Evolutionary conservation across 2,888 invertebrate genomes (phyloP), one percentile per base, ranked within the genome.

Genomic region (Orthosia gracilis): DNA sequence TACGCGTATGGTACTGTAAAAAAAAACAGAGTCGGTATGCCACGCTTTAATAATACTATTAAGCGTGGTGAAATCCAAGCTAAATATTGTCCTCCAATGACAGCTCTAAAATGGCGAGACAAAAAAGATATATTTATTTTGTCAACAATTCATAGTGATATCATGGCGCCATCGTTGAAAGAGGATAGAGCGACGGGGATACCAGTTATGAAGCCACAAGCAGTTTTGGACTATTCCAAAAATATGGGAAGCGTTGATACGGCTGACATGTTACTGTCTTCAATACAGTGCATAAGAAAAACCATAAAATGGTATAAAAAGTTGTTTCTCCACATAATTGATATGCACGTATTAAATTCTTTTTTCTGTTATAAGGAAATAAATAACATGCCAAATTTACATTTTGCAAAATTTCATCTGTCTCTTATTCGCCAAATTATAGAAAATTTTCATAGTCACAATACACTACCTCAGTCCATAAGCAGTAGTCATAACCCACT

Each of bases 91-190:
- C 76, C 67, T 67, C 73, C 73, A 49, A 49, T 49, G 49, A 76
- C 79, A 58, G 83, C 83, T 55, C 67, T 85, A 73, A 83, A 85
- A 76, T 81, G 82, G 82, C 72, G 79, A 47, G 81, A 86, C 63
- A 85, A 85, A 73, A 84, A 82, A 80, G 49, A 69, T 65, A 64
- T 84, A 55, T 69, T 61, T 54, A 81, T 84, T 72, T 69, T 85
- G 57, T 77, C 78, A 69, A 76, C 73, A 17, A 76, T 76, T 58
- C 73, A 73, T 67, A 82, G 76, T 68, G 72, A 76, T 59, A 7
- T 73, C 63, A 76, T 83, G 64, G 73, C 59, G 57, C 83, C 83
- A 62, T 72, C 74, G 58, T 61, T 76, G 58, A 81, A 81, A 68
- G 64, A 78, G 61, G 52, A 83, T 26, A 64, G 71, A 65, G 65